These are phyloP conservation scores for Mercenaria mercenaria DNA, from an alignment of 1,140 invertebrate genomes.

Conservation along the genomic window DNA sequence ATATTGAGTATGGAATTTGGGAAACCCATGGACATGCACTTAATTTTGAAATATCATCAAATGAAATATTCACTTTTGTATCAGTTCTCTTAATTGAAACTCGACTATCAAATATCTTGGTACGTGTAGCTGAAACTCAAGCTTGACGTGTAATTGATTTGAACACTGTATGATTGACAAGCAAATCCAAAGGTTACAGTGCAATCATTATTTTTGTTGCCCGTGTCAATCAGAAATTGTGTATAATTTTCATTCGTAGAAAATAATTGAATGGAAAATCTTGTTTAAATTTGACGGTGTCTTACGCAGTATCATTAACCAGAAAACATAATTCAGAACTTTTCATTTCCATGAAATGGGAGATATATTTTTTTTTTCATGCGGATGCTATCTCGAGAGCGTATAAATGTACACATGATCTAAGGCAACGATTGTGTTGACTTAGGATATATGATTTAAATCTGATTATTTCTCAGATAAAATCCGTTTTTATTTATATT, in stretches of 20 bases:
- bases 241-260: neutral
- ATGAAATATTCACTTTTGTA: constrained; percentile 1
- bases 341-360: neutral
- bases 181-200: neutral
- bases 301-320: neutral
- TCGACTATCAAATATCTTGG: constrained; percentile 20
- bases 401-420: no score
- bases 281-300: no score
- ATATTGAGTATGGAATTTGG: no score
- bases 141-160: neutral
- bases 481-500: no score
- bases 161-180: neutral
- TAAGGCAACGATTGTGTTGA: no score
- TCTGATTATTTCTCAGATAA: no score
- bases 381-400: no score
- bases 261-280: neutral
- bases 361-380: no score
- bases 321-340: neutral
- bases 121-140: neutral
- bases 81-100: constrained; percentile 10
- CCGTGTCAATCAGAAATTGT: neutral
- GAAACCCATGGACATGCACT: no score
- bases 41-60: no score
- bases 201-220: neutral
- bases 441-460: no score